Conservation (phyloP, 2,888 invertebrate genomes). For the Parnassius mnemosyne region DNA sequence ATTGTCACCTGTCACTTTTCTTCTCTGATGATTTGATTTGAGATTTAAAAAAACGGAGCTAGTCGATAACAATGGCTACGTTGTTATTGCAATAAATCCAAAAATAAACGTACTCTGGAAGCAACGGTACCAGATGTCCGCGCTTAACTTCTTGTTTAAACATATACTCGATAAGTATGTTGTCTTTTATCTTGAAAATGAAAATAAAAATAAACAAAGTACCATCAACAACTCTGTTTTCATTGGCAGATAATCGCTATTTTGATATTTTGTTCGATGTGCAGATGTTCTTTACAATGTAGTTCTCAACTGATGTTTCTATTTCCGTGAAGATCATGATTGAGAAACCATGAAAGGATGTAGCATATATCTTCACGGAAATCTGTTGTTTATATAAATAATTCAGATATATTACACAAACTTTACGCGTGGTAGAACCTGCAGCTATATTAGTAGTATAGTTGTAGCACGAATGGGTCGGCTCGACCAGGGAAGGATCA, state of each 20-base stretch:
- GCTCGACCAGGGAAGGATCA: too few species aligned
- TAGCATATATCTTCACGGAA: too few species aligned
- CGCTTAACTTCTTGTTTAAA: slow-evolving; percentile 29
- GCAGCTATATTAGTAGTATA: too few species aligned
- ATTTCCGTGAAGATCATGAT: slow-evolving; percentile 26
- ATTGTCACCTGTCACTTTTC: too few species aligned
- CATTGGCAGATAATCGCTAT: slow-evolving; percentile 51
- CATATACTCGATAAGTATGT: slow-evolving; percentile 42
- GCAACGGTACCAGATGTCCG: slow-evolving; percentile 24
- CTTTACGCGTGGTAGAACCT: too few species aligned
- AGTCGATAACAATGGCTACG: slow-evolving; percentile 14
- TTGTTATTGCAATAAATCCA: slow-evolving; percentile 29
- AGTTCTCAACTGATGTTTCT: slow-evolving; percentile 22
- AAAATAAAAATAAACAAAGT: slow-evolving; percentile 45
- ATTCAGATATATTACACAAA: too few species aligned
- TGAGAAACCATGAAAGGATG: slow-evolving; percentile 13
- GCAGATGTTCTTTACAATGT: slow-evolving; percentile 20
- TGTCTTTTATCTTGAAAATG: slow-evolving; percentile 53
- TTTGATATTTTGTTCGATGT: slow-evolving; percentile 27
- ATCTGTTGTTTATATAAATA: too few species aligned
- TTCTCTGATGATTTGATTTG: too few species aligned
- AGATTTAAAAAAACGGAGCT: neutral
- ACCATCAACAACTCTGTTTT: slow-evolving; percentile 42
- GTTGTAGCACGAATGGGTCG: too few species aligned
- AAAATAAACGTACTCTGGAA: slow-evolving; percentile 26